Conservation (phyloP, 37 sponge, comb jelly and placozoan species). For the Spongilla lacustris region DNA sequence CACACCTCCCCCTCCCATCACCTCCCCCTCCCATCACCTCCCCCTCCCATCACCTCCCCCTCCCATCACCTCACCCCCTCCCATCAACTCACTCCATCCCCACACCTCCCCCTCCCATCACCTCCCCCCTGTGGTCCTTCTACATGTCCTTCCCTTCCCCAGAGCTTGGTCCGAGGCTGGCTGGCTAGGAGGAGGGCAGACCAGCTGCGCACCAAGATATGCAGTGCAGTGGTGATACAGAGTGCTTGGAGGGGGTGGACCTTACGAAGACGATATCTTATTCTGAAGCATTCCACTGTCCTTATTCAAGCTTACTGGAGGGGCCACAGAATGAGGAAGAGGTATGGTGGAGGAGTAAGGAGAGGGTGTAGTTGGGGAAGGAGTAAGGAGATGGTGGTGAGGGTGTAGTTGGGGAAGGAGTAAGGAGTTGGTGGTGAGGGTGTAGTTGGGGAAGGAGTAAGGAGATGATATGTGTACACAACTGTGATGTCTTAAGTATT, state of each 20-base stretch:
- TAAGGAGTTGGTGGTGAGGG: not conserved
- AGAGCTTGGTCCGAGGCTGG: slow-evolving; percentile 59
- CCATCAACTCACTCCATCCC: no score
- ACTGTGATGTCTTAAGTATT: no score
- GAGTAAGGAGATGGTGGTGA: not conserved
- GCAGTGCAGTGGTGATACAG: slow-evolving; percentile 80
- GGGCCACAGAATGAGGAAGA: slow-evolving; percentile 42
- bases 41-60: not conserved
- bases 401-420: not conserved
- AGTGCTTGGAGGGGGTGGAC: slow-evolving; percentile 63
- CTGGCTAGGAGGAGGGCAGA: slow-evolving; percentile 20
- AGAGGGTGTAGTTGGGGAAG: not conserved
- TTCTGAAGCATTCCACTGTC: slow-evolving; percentile 39
- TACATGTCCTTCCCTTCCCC: not conserved
- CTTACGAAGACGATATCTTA: slow-evolving; percentile 17
- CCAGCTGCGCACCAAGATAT: slow-evolving; percentile 34
- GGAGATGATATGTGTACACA: no score
- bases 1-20: no score
- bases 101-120: no score
- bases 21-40: not conserved
- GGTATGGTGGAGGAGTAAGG: slow-evolving; percentile 19
- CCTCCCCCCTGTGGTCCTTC: no score
- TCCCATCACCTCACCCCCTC: not conserved
- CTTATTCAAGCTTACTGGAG: slow-evolving; percentile 65
- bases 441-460: not conserved